Evolutionary conservation across 2,113 vertebrate species (phyloP), one percentile per base, ranked within the genome.

Genomic region (Cathartes aura): DNA sequence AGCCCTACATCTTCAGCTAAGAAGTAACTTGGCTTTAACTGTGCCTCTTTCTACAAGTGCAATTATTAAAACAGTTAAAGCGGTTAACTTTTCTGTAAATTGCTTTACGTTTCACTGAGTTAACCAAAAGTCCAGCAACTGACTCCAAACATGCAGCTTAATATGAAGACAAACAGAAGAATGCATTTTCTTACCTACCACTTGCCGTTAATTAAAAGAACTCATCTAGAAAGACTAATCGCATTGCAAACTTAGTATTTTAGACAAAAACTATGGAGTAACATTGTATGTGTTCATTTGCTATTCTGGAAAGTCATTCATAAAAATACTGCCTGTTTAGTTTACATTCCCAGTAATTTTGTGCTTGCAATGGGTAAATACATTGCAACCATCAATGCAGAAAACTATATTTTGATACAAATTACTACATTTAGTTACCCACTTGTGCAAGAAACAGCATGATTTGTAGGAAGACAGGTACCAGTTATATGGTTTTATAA

Each of bases 341-440:
- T 50, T 68, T 8, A 81, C 18, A 36, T 30, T 66, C 29, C 29
- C 29, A 38, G 19, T 50, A 60, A 91, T 85, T 88, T 55, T 50
- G 7, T 47, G 29, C n/a, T 87, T 71, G 42, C 53, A 76, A 29
- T 11, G 15, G 20, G 23, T 53, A 94, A 92, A 74, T 12, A 73
- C 16, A 70, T 27, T 84, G n/a, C 26, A 84, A 64, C 27, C 14
- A 75, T n/a, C 80, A 79, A 55, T 38, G 45, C 12, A 50, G 36
- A 94, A 75, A 94, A 60, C 15, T 40, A 0, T 36, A 78, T 71
- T 66, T 80, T 83, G 5, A 71, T 63, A 38, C 18, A 5, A 92
- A 89, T 90, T 86, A 52, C 90, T 79, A 73, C 24, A 90, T 64
- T 90, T 68, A 80, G 60, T 72, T 87, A 90, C n/a, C 32, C 32